Conservation (phyloP, 2,888 invertebrate genomes). For the Hyalella azteca region DNA sequence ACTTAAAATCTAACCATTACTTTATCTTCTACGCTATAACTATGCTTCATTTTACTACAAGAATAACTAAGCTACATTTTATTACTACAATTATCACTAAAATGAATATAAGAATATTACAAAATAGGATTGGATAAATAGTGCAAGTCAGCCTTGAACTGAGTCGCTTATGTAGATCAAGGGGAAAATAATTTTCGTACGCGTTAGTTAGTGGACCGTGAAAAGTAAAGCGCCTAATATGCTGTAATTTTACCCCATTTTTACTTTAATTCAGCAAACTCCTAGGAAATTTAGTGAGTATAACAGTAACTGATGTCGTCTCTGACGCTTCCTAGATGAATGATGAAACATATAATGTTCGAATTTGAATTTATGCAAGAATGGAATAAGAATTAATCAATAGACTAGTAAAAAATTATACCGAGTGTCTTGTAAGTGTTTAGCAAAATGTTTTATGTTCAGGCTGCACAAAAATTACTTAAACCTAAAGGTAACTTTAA, state of each 20-base stretch:
- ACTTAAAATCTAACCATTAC: slow-evolving; percentile 28
- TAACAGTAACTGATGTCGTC: too few relatives aligned
- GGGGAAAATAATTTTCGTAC: background rate
- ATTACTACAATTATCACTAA: background rate
- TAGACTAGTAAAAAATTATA: background rate
- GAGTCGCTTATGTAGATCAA: background rate
- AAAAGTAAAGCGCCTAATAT: too few relatives aligned
- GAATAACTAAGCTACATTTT: background rate
- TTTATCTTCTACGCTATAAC: slow-evolving; percentile 12
- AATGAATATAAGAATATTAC: slow-evolving; percentile 19
- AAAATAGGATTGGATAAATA: background rate
- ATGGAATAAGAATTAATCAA: background rate
- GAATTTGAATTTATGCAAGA: background rate
- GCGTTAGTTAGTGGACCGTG: background rate
- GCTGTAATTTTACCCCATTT: background rate
- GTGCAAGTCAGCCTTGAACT: background rate
- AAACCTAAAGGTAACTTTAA: background rate
- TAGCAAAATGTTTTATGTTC: background rate
- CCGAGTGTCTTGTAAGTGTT: background rate
- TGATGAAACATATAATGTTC: too few relatives aligned
- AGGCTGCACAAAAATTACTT: background rate
- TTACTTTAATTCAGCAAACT: background rate
- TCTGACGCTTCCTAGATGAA: too few relatives aligned
- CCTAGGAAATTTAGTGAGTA: background rate
- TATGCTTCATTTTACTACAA: background rate